Conservation (phyloP, 2,888 invertebrate genomes). For the Drosophila melanosoma region DNA sequence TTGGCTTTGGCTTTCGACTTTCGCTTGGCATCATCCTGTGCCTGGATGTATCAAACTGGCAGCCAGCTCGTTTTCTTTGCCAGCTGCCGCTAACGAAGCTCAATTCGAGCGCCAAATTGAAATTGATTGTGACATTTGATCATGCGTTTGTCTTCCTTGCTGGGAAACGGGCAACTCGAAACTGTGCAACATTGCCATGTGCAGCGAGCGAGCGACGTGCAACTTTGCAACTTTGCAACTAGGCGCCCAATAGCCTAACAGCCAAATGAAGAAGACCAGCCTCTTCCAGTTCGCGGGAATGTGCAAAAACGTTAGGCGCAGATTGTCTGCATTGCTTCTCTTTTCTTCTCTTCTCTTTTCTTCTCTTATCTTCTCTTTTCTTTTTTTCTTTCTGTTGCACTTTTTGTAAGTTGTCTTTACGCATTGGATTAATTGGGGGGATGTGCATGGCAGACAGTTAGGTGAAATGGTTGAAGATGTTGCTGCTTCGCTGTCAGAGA, state of each 20-base stretch:
- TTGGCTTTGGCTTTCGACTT: slow-evolving; percentile 28
- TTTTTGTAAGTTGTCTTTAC: slow-evolving; percentile 34
- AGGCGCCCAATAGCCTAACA: slow-evolving; percentile 11
- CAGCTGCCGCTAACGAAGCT: slow-evolving; percentile 75
- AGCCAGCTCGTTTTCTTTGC: slow-evolving; percentile 50
- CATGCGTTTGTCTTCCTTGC: slow-evolving; percentile 67
- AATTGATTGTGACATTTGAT: slow-evolving; percentile 81
- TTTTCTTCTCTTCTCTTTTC: background rate
- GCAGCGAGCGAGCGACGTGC: slow-evolving; percentile 12
- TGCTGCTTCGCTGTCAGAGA: slow-evolving; percentile 12
- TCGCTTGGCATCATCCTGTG: slow-evolving; percentile 47
- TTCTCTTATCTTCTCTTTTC: background rate
- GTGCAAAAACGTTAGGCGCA: slow-evolving; percentile 56
- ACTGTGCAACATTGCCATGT: background rate
- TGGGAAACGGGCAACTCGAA: slow-evolving; percentile 6
- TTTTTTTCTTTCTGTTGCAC: background rate
- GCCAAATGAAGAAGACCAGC: slow-evolving; percentile 15
- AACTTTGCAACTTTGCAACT: background rate
- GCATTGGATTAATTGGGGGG: slow-evolving; percentile 73
- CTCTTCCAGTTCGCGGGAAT: slow-evolving; percentile 40
- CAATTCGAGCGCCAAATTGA: slow-evolving; percentile 80
- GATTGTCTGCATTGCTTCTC: slow-evolving; percentile 34
- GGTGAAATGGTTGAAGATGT: slow-evolving; percentile 14
- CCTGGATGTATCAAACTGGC: slow-evolving; percentile 34
- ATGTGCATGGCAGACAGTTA: slow-evolving; percentile 42